A percentile compares a stretch with the other conserved stretches of the same genome.
phyloP scores from a whole-genome alignment of 1,140 invertebrate species.

The Oedothorax gibbosus region DNA sequence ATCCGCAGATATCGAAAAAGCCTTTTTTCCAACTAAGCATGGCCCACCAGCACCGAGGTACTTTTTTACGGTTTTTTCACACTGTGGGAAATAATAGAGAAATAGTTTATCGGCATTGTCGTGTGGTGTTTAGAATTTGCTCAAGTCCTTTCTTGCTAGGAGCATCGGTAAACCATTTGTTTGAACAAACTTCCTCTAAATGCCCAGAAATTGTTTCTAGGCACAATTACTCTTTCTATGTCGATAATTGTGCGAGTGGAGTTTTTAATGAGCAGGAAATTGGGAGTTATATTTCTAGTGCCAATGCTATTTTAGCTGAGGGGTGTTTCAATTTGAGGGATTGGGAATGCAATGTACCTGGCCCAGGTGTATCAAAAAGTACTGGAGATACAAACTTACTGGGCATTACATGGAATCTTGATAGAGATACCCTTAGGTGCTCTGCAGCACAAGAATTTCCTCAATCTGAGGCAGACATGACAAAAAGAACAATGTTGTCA shows the following conservation, averaged over 20 bases:
- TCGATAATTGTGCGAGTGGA: background rate
- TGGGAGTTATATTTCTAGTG: background rate
- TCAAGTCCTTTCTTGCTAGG: constrained; percentile 7
- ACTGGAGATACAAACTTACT: too few relatives aligned
- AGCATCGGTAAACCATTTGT: background rate
- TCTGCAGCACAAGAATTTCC: too few relatives aligned
- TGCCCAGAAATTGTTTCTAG: background rate
- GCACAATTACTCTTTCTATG: background rate
- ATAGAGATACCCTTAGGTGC: too few relatives aligned
- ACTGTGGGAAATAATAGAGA: background rate
- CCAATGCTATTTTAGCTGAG: constrained; percentile 1
- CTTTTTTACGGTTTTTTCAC: background rate
- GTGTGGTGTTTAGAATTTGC: background rate
- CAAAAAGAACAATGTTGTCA: too few relatives aligned
- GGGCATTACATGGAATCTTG: too few relatives aligned
- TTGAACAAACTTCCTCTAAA: background rate
- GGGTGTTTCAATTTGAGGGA: constrained; percentile 12
- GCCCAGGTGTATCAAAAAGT: too few relatives aligned
- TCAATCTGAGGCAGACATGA: too few relatives aligned
- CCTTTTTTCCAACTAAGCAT: background rate
- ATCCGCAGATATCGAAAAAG: background rate
- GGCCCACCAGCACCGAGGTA: background rate
- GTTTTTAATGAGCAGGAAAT: background rate
- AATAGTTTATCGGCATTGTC: background rate
- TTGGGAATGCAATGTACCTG: background rate